Evolutionary conservation across 2,797 vertebrate species (phyloP).

Genomic region (Anguilla obscura): DNA sequence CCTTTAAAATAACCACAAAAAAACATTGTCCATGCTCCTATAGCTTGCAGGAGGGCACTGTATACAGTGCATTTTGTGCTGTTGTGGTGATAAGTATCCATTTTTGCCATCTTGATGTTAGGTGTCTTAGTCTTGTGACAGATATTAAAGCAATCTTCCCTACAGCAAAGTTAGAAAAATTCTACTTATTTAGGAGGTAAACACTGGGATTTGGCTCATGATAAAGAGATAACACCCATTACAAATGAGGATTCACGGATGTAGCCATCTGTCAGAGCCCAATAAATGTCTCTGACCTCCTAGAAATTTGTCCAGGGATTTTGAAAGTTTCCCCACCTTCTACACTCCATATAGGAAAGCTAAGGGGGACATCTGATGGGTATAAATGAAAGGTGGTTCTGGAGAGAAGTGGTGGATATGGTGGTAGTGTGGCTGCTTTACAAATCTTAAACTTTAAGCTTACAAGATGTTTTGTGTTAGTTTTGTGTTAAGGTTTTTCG

Average conservation of each 20-base stretch:
- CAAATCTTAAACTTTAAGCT: neutral
- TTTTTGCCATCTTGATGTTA: neutral
- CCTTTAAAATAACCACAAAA: too few species aligned
- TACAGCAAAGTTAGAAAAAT: neutral
- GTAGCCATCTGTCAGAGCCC: conserved; percentile 1
- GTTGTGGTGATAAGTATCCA: too few species aligned
- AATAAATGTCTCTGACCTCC: neutral
- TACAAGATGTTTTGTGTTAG: neutral
- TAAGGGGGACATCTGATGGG: conserved; percentile 2
- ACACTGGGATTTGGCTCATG: neutral
- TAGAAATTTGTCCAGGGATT: conserved; percentile 6
- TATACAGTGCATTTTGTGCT: neutral
- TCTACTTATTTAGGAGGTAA: neutral
- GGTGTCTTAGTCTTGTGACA: neutral
- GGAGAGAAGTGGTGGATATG: neutral
- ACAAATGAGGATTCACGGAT: neutral
- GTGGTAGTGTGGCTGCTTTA: neutral
- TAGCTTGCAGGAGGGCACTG: neutral
- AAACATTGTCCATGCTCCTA: neutral
- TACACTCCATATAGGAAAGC: neutral
- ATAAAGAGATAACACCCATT: neutral
- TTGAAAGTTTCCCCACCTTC: neutral
- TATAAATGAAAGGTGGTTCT: neutral
- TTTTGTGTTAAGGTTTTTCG: too few species aligned
- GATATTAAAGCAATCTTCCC: neutral